phyloP scores from a whole-genome alignment of 2,113 vertebrate genomes.

The Lycaon pictus region DNA sequence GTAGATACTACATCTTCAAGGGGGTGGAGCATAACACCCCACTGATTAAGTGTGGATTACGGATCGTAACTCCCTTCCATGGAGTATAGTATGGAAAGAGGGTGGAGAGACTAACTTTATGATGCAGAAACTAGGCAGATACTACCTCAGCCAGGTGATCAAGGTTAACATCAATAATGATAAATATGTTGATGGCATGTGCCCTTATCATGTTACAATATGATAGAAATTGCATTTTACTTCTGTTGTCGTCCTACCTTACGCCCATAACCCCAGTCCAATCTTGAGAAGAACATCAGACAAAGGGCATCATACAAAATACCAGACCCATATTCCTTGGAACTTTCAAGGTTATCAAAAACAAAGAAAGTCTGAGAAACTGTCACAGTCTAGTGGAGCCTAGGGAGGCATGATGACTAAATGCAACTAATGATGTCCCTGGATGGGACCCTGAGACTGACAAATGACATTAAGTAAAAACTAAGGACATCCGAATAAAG shows the following conservation, averaged over 20 bases:
- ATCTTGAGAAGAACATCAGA: background rate
- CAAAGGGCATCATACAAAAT: background rate
- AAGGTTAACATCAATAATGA: background rate
- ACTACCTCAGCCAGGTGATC: background rate
- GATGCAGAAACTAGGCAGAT: background rate
- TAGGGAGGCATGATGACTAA: background rate
- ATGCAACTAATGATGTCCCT: background rate
- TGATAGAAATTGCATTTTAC: background rate
- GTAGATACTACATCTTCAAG: background rate
- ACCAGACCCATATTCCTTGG: background rate
- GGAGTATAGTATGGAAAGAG: background rate
- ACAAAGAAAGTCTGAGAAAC: background rate
- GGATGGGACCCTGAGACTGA: background rate
- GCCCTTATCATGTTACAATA: background rate
- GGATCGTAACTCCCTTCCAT: background rate
- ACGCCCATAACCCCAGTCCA: background rate
- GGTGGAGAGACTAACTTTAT: background rate
- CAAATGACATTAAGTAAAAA: background rate
- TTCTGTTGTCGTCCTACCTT: background rate
- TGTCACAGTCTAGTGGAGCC: background rate
- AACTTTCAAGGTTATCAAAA: background rate
- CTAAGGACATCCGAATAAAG: background rate
- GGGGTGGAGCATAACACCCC: rapidly evolving
- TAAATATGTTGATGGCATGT: background rate
- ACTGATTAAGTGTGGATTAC: background rate